Percentiles rank a stretch among this genome's conserved stretches.
Evolutionary conservation across 2,113 vertebrate species (phyloP).

Genomic region (Peromyscus polionotus): DNA sequence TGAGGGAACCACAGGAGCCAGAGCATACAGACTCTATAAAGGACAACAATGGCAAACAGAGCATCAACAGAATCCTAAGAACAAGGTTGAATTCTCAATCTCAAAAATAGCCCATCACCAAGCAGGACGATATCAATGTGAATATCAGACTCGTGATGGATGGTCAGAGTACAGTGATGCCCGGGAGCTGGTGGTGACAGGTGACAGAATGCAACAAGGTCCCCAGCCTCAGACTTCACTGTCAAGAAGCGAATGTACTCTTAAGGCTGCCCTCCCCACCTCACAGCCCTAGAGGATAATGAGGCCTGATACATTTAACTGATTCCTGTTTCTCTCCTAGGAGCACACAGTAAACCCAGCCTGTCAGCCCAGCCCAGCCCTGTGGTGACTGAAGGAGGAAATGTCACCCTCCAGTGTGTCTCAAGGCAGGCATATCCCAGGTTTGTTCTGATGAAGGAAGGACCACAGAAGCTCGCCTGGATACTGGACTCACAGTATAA

Average conservation of each 20-base stretch:
- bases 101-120: accelerated
- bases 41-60: accelerated
- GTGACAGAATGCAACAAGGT: not conserved
- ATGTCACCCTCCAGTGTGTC: not conserved
- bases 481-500: not conserved
- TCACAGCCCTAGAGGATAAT: too few species aligned
- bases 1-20: not conserved
- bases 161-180: not conserved
- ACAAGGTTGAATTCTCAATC: not conserved
- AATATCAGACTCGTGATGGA: accelerated
- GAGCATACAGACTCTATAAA: not conserved
- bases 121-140: accelerated
- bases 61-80: accelerated
- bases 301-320: not conserved
- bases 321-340: not conserved
- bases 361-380: not conserved
- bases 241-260: not conserved
- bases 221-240: not conserved
- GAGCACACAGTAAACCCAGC: not conserved
- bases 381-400: not conserved
- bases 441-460: conserved; percentile 7
- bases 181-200: not conserved
- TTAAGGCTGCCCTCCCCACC: too few species aligned
- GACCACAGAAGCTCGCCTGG: not conserved
- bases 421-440: not conserved